phyloP scores from a whole-genome alignment of 2,888 invertebrate genomes.

The Oscheius sp. region DNA sequence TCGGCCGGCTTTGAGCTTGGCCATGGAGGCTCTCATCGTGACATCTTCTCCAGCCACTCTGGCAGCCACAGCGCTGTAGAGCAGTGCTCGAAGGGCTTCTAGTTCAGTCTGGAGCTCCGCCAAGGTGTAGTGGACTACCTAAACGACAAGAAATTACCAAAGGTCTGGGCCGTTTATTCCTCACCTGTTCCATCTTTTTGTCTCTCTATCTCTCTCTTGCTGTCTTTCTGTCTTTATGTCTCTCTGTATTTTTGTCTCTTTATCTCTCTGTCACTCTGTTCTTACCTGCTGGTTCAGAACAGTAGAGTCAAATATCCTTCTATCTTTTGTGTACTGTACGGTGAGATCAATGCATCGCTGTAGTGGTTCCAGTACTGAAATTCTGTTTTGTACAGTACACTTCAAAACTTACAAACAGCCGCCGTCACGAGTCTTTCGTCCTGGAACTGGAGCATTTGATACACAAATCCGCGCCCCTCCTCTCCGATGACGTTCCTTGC shows the following conservation, averaged over 20 bases:
- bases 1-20: constrained; percentile 77
- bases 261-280: no score
- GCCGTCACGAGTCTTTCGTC: constrained; percentile 76
- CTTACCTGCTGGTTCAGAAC: constrained; percentile 71
- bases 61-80: constrained; percentile 73
- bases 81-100: constrained; percentile 76
- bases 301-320: constrained; percentile 76
- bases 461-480: constrained; percentile 76
- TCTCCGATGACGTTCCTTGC: constrained; percentile 77
- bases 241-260: no score
- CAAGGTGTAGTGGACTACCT: constrained; percentile 77
- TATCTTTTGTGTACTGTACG: constrained; percentile 76
- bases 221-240: no score
- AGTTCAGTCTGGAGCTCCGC: constrained; percentile 78
- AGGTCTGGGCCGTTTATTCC: not conserved
- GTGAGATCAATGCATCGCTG: constrained; percentile 75
- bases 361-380: constrained; percentile 73
- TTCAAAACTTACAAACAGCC: constrained; percentile 58
- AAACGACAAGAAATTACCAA: constrained; percentile 55
- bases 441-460: constrained; percentile 79
- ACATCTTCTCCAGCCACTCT: constrained; percentile 76
- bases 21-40: constrained; percentile 78
- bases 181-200: not conserved
- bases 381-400: not conserved
- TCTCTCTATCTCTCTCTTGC: not conserved